Percentiles rank a stretch among this genome's conserved stretches.
Evolutionary conservation across 2,888 invertebrate species (phyloP).

Genomic region (Mystacides longicornis): DNA sequence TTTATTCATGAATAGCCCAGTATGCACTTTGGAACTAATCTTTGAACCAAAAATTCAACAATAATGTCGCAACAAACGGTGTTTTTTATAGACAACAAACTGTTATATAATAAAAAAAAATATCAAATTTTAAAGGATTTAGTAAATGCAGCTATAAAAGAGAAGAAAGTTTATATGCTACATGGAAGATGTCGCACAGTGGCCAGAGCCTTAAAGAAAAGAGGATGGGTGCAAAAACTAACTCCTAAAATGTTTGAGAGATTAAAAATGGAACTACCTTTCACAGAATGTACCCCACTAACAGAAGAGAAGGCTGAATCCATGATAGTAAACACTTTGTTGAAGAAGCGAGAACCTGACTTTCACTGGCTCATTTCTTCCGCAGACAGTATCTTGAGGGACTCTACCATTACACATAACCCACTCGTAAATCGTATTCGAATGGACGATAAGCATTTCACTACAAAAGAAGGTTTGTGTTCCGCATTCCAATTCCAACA

Average conservation of each 20-base stretch:
- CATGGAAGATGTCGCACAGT: slow-evolving; percentile 47
- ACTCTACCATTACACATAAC: slow-evolving; percentile 28
- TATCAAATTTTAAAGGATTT: slow-evolving; percentile 35
- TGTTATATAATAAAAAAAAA: slow-evolving; percentile 8
- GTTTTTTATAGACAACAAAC: slow-evolving; percentile 6
- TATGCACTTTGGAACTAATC: no score
- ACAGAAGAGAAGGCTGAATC: slow-evolving; percentile 37
- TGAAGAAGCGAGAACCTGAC: slow-evolving; percentile 36
- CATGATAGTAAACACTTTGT: slow-evolving; percentile 39
- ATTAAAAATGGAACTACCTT: slow-evolving; percentile 32
- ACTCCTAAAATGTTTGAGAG: slow-evolving; percentile 32
- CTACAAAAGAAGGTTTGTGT: slow-evolving; percentile 45
- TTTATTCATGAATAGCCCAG: no score
- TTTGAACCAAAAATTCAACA: no score
- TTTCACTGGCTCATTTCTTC: slow-evolving; percentile 36
- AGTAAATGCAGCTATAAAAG: slow-evolving; percentile 43
- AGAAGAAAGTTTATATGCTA: slow-evolving; percentile 49
- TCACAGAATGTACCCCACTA: slow-evolving; percentile 29
- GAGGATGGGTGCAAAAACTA: slow-evolving; percentile 71
- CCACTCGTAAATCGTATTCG: slow-evolving; percentile 38
- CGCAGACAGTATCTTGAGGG: slow-evolving; percentile 33
- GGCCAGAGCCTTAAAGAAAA: slow-evolving; percentile 50
- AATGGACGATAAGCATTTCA: slow-evolving; percentile 36
- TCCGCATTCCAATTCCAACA: slow-evolving; percentile 52
- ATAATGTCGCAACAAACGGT: slow-evolving; percentile 7